These are phyloP conservation scores for Salvator merianae DNA, from an alignment of 2,113 vertebrate species.

Conservation along the genomic window DNA sequence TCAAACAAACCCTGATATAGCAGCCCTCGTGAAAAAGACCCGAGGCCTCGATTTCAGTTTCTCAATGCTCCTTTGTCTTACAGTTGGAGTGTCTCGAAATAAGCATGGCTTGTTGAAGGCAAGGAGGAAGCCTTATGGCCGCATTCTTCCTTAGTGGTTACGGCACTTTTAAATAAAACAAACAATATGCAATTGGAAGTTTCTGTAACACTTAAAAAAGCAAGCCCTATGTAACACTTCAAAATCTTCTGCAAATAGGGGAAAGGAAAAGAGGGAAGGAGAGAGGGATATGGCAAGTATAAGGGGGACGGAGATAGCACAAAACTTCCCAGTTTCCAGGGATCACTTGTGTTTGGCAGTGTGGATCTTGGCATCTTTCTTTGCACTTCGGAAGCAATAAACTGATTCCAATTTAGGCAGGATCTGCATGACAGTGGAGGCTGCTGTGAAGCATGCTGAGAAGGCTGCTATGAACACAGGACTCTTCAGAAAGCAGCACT, in stretches of 20 bases:
- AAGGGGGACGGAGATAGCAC: too few relatives aligned
- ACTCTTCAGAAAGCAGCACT: too few relatives aligned
- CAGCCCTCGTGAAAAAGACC: background rate
- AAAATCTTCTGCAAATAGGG: too few relatives aligned
- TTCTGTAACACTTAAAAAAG: background rate
- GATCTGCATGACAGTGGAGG: too few relatives aligned
- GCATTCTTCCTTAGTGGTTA: conserved; percentile 42
- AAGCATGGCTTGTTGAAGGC: conserved; percentile 28
- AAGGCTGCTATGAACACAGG: too few relatives aligned
- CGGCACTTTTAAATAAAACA: background rate
- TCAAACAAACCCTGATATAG: background rate
- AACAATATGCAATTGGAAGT: background rate
- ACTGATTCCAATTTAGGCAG: too few relatives aligned
- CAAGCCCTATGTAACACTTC: background rate
- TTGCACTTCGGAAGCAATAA: too few relatives aligned
- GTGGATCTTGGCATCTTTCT: background rate
- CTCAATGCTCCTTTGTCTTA: background rate
- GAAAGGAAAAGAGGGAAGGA: background rate
- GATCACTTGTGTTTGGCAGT: background rate
- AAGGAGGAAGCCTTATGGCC: conserved; percentile 61
- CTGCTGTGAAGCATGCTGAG: too few relatives aligned
- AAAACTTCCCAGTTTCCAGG: background rate
- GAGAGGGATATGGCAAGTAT: too few relatives aligned
- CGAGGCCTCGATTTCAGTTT: background rate
- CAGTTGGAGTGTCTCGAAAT: background rate